A percentile compares a stretch with the other conserved stretches of the same genome.
These are phyloP conservation scores for Pseudorasbora parva DNA, from an alignment of 2,113 vertebrate genomes.

Conservation along the genomic window DNA sequence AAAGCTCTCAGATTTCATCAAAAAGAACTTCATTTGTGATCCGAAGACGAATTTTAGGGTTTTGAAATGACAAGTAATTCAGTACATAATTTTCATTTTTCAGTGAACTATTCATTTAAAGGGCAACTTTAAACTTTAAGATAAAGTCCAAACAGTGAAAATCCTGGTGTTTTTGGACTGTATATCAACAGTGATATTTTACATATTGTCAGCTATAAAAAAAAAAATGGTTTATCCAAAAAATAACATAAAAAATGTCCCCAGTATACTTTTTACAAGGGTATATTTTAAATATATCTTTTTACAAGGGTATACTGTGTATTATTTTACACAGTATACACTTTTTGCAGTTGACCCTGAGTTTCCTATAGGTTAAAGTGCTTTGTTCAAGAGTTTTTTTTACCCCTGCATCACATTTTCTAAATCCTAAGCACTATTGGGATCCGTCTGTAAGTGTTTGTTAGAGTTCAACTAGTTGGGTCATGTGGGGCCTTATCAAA, in stretches of 20 bases:
- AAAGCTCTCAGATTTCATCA: neutral
- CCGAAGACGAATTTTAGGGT: too few relatives aligned
- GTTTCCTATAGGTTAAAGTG: neutral
- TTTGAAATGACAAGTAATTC: neutral
- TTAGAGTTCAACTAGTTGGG: slow-evolving; percentile 23
- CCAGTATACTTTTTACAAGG: neutral
- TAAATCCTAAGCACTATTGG: neutral
- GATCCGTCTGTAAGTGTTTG: slow-evolving; percentile 2
- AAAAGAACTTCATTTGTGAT: neutral
- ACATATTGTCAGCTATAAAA: neutral
- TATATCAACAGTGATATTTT: too few relatives aligned
- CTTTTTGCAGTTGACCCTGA: neutral
- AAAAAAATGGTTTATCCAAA: too few relatives aligned
- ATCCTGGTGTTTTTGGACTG: too few relatives aligned
- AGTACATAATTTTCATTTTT: neutral
- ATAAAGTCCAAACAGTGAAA: too few relatives aligned
- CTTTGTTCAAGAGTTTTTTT: neutral
- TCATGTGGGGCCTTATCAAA: slow-evolving; percentile 44
- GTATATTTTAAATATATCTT: too few relatives aligned
- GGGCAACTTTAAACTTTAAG: too few relatives aligned
- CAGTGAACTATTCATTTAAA: neutral
- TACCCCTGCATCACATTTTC: neutral
- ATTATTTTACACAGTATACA: too few relatives aligned
- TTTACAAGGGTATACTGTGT: neutral
- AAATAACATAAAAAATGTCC: too few relatives aligned